Percentiles rank a stretch among this genome's conserved stretches.
Conservation (phyloP, 2,113 vertebrate species). For the Rousettus leschenaultii region DNA sequence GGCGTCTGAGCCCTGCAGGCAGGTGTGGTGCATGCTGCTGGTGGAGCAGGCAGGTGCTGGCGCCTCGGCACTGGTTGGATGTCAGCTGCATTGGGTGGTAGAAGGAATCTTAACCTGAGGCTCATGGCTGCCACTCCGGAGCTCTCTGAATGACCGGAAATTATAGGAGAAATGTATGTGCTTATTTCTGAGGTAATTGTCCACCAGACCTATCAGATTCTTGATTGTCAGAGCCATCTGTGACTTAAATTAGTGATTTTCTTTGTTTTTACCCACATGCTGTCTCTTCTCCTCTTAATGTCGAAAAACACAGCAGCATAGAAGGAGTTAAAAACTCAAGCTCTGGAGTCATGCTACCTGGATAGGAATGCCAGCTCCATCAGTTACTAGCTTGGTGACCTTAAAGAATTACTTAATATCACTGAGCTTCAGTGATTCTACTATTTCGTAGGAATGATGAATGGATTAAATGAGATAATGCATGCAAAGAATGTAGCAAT, state of each 20-base stretch:
- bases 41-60: not conserved
- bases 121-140: not conserved
- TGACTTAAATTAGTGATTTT: not conserved
- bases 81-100: not conserved
- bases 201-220: not conserved
- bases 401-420: not conserved
- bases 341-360: not conserved
- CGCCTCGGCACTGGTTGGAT: accelerated
- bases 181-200: not conserved
- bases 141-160: not conserved
- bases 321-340: not conserved
- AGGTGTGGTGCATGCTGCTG: not conserved
- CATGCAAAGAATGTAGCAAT: not conserved
- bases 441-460: not conserved
- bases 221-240: not conserved
- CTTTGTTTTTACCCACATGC: not conserved
- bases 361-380: not conserved
- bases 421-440: not conserved
- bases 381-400: not conserved
- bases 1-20: not conserved
- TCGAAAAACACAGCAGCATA: not conserved
- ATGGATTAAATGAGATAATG: not conserved
- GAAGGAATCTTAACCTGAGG: not conserved
- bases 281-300: not conserved
- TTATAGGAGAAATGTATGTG: not conserved